Percentiles rank a stretch among this genome's conserved stretches.
These are phyloP conservation scores for Spilosoma lubricipeda DNA, from an alignment of 2,888 invertebrate genomes.

Conservation along the genomic window DNA sequence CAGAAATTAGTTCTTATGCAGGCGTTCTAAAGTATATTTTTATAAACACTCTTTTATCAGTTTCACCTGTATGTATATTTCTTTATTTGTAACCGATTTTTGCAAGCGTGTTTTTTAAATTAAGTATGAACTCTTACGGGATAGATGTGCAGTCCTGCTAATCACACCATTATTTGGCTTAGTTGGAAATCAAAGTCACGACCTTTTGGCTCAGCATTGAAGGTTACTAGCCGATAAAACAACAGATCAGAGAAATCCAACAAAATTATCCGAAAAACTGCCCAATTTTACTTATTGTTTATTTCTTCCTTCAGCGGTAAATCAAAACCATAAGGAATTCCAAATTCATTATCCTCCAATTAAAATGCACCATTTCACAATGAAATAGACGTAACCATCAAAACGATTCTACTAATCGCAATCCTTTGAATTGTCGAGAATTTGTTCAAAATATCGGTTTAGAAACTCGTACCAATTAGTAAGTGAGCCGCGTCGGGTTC, in stretches of 20 bases:
- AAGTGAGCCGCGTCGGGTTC: slow-evolving; percentile 74
- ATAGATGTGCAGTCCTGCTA: neutral
- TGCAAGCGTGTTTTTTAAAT: too few relatives aligned
- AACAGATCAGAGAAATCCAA: neutral
- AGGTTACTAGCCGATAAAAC: neutral
- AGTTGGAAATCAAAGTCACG: neutral
- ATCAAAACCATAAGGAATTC: neutral
- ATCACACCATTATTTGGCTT: neutral
- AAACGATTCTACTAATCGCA: slow-evolving; percentile 51
- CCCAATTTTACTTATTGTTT: neutral
- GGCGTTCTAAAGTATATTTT: neutral
- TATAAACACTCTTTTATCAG: neutral
- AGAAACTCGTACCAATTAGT: slow-evolving; percentile 78
- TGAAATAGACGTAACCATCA: slow-evolving; percentile 18
- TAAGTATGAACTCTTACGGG: neutral
- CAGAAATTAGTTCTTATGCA: neutral
- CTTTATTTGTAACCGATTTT: too few relatives aligned
- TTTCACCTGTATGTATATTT: too few relatives aligned
- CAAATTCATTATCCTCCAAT: slow-evolving; percentile 13
- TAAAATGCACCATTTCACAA: slow-evolving; percentile 12
- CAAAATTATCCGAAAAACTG: neutral
- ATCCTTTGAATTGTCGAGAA: slow-evolving; percentile 54
- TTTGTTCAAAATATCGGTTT: slow-evolving; percentile 61
- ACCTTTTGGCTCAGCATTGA: neutral
- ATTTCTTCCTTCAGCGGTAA: neutral